Conservation (phyloP, 2,797 vertebrate genomes). For the Mastacembelus armatus region DNA sequence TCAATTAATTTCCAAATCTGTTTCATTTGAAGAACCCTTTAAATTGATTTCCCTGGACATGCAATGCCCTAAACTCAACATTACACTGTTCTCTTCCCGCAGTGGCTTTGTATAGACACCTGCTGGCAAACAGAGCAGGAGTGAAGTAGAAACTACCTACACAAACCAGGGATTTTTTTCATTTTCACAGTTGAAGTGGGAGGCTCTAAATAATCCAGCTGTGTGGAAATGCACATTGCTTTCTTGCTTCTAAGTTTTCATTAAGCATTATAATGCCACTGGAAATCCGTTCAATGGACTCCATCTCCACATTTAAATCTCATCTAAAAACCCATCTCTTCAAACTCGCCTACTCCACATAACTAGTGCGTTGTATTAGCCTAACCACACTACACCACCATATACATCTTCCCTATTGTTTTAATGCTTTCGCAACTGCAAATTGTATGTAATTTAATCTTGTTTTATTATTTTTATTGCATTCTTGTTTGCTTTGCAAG, state of each 20-base stretch:
- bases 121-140: constrained; percentile 50
- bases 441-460: no score
- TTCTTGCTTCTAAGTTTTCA: constrained; percentile 54
- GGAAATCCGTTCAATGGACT: no score
- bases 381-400: no score
- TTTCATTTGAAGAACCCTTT: constrained; percentile 76
- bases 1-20: constrained; percentile 76
- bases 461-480: no score
- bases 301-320: no score
- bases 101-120: constrained; percentile 54
- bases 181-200: constrained; percentile 52
- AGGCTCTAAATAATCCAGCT: constrained; percentile 51
- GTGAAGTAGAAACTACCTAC: constrained; percentile 26
- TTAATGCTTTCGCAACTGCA: no score
- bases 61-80: constrained; percentile 59
- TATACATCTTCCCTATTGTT: no score
- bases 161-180: constrained; percentile 41
- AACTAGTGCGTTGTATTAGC: no score
- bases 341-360: no score
- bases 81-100: constrained; percentile 51
- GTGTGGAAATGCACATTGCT: constrained; percentile 61
- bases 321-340: no score
- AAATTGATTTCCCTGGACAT: constrained; percentile 75
- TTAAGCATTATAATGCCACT: constrained; percentile 45
- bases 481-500: no score